A percentile compares a stretch with the other conserved stretches of the same genome.
phyloP scores from a whole-genome alignment of 2,888 invertebrate species.

The Eupithecia inturbata region DNA sequence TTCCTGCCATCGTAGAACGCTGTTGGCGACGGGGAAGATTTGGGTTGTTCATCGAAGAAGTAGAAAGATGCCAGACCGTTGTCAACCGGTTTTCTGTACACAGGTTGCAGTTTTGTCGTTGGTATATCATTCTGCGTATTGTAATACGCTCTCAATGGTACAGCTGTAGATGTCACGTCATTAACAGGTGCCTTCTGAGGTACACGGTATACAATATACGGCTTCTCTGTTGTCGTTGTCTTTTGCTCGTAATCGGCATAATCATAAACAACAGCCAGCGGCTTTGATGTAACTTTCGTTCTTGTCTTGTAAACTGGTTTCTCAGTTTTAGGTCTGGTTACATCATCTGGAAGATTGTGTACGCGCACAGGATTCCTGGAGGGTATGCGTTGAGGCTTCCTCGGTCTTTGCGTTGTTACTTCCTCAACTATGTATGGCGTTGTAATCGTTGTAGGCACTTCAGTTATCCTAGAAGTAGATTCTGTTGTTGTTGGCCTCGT shows the following conservation, averaged over 20 bases:
- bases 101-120: constrained; percentile 81
- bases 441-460: constrained; percentile 71
- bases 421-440: constrained; percentile 72
- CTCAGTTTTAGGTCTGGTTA: constrained; percentile 73
- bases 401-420: constrained; percentile 68
- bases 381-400: constrained; percentile 73
- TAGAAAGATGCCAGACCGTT: constrained; percentile 86
- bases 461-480: constrained; percentile 62
- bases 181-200: constrained; percentile 71
- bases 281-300: constrained; percentile 80
- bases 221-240: constrained; percentile 74
- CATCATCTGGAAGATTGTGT: constrained; percentile 72
- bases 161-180: constrained; percentile 84
- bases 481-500: constrained; percentile 70
- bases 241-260: constrained; percentile 78
- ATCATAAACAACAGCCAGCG: constrained; percentile 78
- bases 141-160: constrained; percentile 86
- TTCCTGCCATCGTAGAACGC: constrained; percentile 77
- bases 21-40: constrained; percentile 83
- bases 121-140: constrained; percentile 81
- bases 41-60: constrained; percentile 87
- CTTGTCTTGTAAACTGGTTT: constrained; percentile 77
- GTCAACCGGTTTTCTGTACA: constrained; percentile 74
- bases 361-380: constrained; percentile 75
- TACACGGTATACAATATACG: constrained; percentile 80